phyloP scores from a whole-genome alignment of 2,113 vertebrate genomes.

The Siniperca knerii region DNA sequence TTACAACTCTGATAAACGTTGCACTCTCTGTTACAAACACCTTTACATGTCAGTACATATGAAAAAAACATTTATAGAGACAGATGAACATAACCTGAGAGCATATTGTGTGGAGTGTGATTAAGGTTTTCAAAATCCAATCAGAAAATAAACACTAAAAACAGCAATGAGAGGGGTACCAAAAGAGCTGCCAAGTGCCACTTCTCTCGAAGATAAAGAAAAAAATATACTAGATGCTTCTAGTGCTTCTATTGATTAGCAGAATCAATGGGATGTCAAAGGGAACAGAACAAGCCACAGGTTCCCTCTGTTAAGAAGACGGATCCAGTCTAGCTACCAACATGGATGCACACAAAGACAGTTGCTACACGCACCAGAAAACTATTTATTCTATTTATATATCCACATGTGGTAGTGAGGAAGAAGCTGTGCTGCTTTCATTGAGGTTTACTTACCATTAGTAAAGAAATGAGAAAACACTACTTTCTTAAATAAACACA shows the following conservation, averaged over 20 bases:
- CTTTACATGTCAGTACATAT: neutral
- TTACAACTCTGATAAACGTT: constrained; percentile 12
- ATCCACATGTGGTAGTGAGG: neutral
- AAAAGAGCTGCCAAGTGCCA: neutral
- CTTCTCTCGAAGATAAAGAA: neutral
- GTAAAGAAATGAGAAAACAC: neutral
- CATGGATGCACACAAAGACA: neutral
- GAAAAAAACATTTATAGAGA: neutral
- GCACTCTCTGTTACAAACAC: neutral
- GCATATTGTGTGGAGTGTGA: neutral
- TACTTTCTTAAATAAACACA: neutral
- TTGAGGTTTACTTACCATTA: neutral
- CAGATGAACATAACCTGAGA: neutral
- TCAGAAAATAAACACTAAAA: neutral
- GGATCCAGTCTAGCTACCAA: neutral
- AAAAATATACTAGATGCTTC: neutral
- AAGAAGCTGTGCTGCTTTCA: constrained; percentile 1
- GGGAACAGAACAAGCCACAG: neutral
- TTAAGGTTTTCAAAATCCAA: neutral
- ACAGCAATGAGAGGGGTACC: neutral
- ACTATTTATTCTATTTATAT: neutral
- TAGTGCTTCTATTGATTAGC: constrained; percentile 6
- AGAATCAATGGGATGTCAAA: neutral
- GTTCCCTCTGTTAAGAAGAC: neutral
- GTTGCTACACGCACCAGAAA: neutral